Percentiles rank a stretch among this genome's conserved stretches.
phyloP scores from a whole-genome alignment of 2,888 invertebrate species.

The Schrankia costaestrigalis region DNA sequence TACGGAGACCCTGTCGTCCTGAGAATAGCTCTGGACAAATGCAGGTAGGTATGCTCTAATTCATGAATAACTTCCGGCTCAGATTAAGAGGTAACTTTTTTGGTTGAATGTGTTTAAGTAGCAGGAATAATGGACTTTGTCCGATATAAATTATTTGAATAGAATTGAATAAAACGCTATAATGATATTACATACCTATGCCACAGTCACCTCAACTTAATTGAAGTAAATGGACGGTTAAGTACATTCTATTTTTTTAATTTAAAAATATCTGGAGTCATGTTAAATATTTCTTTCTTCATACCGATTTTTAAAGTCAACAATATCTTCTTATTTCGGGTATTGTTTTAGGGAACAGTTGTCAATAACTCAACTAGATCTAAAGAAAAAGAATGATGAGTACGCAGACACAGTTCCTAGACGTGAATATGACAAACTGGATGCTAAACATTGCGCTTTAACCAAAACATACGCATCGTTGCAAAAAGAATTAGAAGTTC shows the following conservation, averaged over 20 bases:
- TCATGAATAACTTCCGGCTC: no score
- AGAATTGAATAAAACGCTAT: no score
- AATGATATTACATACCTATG: no score
- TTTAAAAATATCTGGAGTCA: no score
- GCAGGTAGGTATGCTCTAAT: constrained; percentile 52
- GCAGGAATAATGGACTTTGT: no score
- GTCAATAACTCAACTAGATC: constrained; percentile 54
- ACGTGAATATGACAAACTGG: constrained; percentile 59
- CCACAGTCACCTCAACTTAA: no score
- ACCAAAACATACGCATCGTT: constrained; percentile 38
- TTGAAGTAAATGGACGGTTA: not conserved
- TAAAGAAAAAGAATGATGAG: constrained; percentile 62
- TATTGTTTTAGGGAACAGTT: constrained; percentile 57
- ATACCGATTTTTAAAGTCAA: no score
- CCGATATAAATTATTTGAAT: no score
- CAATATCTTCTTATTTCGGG: no score
- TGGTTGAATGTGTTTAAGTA: no score
- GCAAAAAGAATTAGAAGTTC: constrained; percentile 37
- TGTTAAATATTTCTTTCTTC: no score
- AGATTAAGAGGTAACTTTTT: not conserved
- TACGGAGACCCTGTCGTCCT: constrained; percentile 64
- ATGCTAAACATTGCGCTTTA: constrained; percentile 44
- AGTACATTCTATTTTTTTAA: no score
- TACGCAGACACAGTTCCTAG: constrained; percentile 70
- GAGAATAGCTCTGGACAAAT: constrained; percentile 65